Conservation (phyloP, 1,140 invertebrate species). For the Caenorhabditis brenneri region DNA sequence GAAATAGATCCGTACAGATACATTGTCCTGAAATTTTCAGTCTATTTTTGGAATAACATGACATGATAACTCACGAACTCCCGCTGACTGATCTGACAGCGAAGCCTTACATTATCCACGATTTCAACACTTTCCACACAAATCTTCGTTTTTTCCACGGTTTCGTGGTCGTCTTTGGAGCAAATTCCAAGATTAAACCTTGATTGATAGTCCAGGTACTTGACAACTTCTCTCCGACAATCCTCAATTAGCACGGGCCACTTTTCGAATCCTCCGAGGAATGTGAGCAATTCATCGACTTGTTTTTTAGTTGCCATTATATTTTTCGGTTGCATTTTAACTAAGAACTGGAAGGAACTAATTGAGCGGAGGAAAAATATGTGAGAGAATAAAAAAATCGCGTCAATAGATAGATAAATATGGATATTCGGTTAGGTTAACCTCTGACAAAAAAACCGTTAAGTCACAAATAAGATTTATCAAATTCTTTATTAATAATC, state of each 20-base stretch:
- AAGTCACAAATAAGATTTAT: too few relatives aligned
- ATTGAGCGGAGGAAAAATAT: too few relatives aligned
- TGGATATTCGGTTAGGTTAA: too few relatives aligned
- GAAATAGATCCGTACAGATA: background rate
- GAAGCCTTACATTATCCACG: background rate
- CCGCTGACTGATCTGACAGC: too few relatives aligned
- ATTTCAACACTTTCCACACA: background rate
- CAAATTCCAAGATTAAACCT: background rate
- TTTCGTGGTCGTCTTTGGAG: background rate
- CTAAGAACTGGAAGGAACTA: too few relatives aligned
- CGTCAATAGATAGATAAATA: too few relatives aligned
- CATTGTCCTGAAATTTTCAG: background rate
- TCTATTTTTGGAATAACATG: too few relatives aligned
- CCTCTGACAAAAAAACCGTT: too few relatives aligned
- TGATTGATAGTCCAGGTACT: background rate
- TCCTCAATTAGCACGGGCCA: background rate
- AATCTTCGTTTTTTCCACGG: background rate
- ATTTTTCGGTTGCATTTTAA: too few relatives aligned
- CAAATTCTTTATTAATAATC: too few relatives aligned
- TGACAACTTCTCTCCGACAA: background rate
- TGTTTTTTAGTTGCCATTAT: background rate
- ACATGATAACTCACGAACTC: background rate
- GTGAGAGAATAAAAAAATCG: too few relatives aligned
- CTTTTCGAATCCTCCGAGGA: background rate
- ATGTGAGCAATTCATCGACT: background rate